Evolutionary conservation across 2,888 invertebrate species (phyloP).

Genomic region (Scaptomyza tumidula): DNA sequence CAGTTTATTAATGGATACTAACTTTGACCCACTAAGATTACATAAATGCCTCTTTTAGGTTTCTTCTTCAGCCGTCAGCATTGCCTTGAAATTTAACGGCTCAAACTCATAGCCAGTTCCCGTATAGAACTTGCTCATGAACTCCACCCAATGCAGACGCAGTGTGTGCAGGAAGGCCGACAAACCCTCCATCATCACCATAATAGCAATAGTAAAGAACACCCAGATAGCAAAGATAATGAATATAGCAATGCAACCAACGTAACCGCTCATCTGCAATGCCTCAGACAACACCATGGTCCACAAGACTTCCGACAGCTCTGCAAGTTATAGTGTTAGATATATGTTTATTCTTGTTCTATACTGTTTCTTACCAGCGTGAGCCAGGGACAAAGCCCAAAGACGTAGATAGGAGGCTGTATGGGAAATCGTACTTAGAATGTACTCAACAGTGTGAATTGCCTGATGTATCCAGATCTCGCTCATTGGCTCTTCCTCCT

Average conservation of each 20-base stretch:
- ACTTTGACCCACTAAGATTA: conserved; percentile 46
- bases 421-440: conserved; percentile 97
- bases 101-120: conserved; percentile 92
- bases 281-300: conserved; percentile 95
- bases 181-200: conserved; percentile 99
- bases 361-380: conserved; percentile 90
- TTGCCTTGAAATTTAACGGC: conserved; percentile 93
- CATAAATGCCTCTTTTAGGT: conserved; percentile 46
- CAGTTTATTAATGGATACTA: conserved; percentile 64
- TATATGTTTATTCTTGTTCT: neutral
- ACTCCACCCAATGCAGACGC: conserved; percentile 99
- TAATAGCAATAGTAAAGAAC: conserved; percentile 95
- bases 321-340: conserved; percentile 83
- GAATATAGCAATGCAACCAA: conserved; percentile 91
- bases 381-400: conserved; percentile 98
- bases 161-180: conserved; percentile 99
- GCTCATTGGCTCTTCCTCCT: conserved; percentile 89
- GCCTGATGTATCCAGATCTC: conserved; percentile 97
- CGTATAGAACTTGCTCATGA: conserved; percentile 97
- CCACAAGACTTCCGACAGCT: conserved; percentile 96
- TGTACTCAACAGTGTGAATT: conserved; percentile 98
- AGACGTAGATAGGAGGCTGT: conserved; percentile 98
- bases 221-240: conserved; percentile 96
- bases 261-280: conserved; percentile 87
- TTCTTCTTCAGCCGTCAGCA: conserved; percentile 87